Evolutionary conservation across 2,888 invertebrate species (phyloP).

Genomic region (Drosophila niveifrons): DNA sequence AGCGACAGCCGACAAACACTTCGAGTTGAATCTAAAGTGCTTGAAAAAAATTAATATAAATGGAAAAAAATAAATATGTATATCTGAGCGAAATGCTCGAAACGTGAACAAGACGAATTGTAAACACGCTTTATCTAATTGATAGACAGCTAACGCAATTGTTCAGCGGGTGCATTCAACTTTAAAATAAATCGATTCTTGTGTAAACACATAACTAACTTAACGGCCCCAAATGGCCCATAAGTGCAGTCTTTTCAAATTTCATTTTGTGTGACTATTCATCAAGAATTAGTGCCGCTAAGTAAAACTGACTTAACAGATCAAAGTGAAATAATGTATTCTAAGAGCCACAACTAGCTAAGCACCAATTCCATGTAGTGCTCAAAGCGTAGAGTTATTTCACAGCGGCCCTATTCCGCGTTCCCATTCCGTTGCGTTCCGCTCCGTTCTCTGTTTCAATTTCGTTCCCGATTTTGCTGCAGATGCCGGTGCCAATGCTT

Average conservation of each 20-base stretch:
- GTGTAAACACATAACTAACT: too few relatives aligned
- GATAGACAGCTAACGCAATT: background rate
- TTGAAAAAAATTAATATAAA: conserved; percentile 36
- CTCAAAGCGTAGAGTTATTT: conserved; percentile 22
- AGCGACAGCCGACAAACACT: conserved; percentile 49
- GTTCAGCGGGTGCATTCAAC: background rate
- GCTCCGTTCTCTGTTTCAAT: conserved; percentile 22
- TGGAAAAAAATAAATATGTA: conserved; percentile 23
- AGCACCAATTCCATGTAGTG: conserved; percentile 69
- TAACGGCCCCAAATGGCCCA: too few relatives aligned
- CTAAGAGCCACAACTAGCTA: too few relatives aligned
- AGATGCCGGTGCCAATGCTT: conserved; percentile 4
- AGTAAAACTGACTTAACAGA: too few relatives aligned
- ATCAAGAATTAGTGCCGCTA: too few relatives aligned
- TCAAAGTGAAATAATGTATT: too few relatives aligned
- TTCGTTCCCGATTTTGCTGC: conserved; percentile 5
- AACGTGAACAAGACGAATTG: conserved; percentile 19
- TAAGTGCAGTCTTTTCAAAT: too few relatives aligned
- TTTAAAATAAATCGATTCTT: background rate
- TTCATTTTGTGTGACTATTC: too few relatives aligned
- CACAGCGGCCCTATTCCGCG: conserved; percentile 61
- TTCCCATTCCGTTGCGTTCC: conserved; percentile 23
- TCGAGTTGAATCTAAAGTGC: conserved; percentile 41
- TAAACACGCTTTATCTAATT: conserved; percentile 24
- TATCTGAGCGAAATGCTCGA: conserved; percentile 23